A percentile compares a stretch with the other conserved stretches of the same genome.
Evolutionary conservation across 2,888 invertebrate species (phyloP).

Genomic region (Latrodectus hesperus): DNA sequence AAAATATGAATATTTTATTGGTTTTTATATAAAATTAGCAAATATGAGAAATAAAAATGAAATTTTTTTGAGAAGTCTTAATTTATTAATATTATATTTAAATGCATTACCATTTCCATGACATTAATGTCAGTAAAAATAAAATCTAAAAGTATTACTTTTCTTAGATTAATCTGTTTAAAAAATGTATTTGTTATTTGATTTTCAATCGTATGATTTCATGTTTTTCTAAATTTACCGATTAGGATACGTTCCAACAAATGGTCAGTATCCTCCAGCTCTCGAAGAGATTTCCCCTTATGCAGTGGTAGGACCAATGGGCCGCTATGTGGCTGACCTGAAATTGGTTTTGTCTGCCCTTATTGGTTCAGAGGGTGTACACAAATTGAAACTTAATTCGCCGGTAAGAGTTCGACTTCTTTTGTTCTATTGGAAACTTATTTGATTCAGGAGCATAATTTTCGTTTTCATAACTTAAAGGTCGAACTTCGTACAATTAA

Average conservation of each 20-base stretch:
- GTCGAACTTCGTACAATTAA: slow-evolving; percentile 68
- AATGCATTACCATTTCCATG: no score
- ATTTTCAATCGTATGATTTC: no score
- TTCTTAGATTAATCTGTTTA: no score
- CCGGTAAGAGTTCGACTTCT: slow-evolving; percentile 31
- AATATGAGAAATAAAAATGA: no score
- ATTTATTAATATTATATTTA: no score
- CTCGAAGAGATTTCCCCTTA: slow-evolving; percentile 88
- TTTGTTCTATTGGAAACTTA: not conserved
- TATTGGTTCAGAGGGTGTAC: slow-evolving; percentile 51
- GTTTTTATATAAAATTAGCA: no score
- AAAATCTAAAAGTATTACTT: no score
- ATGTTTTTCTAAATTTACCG: not conserved
- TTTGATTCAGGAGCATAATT: slow-evolving; percentile 17
- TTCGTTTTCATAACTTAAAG: slow-evolving; percentile 7
- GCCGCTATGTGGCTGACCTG: slow-evolving; percentile 88
- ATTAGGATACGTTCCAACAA: slow-evolving; percentile 83
- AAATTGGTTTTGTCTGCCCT: slow-evolving; percentile 84
- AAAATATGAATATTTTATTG: no score
- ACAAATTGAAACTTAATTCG: slow-evolving; percentile 19
- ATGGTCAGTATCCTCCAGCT: slow-evolving; percentile 83
- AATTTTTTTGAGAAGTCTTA: no score
- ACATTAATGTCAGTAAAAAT: no score
- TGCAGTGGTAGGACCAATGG: slow-evolving; percentile 91
- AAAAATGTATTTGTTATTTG: no score